Conservation (phyloP, 2,113 vertebrate genomes). For the Burhinus bistriatus region DNA sequence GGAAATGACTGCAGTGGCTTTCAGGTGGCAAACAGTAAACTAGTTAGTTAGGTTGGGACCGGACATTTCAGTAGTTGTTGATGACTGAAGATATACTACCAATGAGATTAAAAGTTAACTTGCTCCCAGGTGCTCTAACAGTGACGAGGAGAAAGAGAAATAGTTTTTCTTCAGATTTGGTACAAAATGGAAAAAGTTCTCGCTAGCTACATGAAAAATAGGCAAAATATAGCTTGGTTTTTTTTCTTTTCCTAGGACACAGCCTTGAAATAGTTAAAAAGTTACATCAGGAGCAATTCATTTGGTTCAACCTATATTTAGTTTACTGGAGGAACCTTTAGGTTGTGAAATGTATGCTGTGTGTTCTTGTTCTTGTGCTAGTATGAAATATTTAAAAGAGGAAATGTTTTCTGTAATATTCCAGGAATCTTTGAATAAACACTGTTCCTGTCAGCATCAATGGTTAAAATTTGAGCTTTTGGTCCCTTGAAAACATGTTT, state of each 20-base stretch:
- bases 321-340: conserved; percentile 52
- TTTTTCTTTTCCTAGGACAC: background rate
- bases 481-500: background rate
- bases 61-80: background rate
- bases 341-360: conserved; percentile 59
- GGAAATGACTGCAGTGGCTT: background rate
- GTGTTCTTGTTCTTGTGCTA: conserved; percentile 49
- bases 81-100: background rate
- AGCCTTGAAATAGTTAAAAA: background rate
- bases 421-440: conserved; percentile 19
- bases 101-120: background rate
- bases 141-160: background rate
- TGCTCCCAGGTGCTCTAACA: background rate
- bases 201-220: background rate
- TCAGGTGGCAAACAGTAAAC: background rate
- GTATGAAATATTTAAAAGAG: conserved; percentile 53
- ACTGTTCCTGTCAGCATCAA: background rate
- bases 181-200: background rate
- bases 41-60: background rate
- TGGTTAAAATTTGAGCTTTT: conserved; percentile 11
- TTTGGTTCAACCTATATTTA: background rate
- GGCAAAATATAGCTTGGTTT: background rate
- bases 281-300: background rate
- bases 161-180: background rate
- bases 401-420: conserved; percentile 58